Evolutionary conservation across 2,797 vertebrate species (phyloP).

Genomic region (Glossophaga mutica): DNA sequence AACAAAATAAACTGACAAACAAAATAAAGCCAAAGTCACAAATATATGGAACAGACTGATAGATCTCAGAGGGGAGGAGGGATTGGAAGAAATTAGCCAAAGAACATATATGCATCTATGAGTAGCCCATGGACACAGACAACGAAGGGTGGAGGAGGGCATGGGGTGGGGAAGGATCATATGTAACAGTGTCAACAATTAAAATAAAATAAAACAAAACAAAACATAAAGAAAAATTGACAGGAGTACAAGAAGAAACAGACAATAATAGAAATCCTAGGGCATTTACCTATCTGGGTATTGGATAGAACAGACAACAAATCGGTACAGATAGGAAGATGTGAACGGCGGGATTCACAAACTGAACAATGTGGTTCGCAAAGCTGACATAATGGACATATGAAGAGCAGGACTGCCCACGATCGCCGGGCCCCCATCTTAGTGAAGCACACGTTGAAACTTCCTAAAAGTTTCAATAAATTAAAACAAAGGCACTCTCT

Average conservation of each 20-base stretch:
- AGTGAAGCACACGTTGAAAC: neutral
- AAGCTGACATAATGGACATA: neutral
- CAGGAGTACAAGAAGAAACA: neutral
- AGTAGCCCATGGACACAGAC: neutral
- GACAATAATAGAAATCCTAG: neutral
- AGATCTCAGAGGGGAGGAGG: neutral
- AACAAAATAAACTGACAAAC: neutral
- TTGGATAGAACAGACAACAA: neutral
- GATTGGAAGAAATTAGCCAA: neutral
- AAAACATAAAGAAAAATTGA: neutral
- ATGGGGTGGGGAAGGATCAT: neutral
- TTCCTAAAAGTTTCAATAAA: neutral
- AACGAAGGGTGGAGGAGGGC: neutral
- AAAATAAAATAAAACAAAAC: neutral
- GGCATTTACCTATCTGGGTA: neutral
- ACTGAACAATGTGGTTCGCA: neutral
- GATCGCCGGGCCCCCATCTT: no score
- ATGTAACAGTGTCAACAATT: neutral
- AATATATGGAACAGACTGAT: neutral
- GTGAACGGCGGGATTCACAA: neutral
- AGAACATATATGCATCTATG: neutral
- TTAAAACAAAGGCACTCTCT: constrained; percentile 20
- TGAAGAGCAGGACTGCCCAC: neutral
- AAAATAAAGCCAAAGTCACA: neutral
- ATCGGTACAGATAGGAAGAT: neutral